Conservation (phyloP, 2,888 invertebrate genomes). For the Acleris cristana region DNA sequence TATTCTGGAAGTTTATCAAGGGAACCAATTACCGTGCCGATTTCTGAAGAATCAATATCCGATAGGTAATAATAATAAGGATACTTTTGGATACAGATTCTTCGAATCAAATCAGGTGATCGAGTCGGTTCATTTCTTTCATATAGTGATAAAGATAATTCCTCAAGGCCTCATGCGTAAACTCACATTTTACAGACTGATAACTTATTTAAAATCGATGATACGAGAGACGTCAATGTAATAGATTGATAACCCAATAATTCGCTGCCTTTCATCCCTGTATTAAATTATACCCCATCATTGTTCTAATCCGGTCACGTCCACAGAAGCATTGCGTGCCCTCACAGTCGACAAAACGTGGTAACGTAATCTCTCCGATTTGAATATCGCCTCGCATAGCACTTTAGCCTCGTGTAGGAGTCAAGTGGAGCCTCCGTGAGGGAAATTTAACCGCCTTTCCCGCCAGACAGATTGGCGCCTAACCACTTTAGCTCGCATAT, state of each 20-base stretch:
- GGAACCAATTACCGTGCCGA: too few relatives aligned
- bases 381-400: slow-evolving; percentile 28
- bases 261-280: slow-evolving; percentile 1
- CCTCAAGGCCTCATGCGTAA: too few relatives aligned
- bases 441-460: slow-evolving; percentile 28
- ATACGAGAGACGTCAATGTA: not conserved
- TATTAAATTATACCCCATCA: slow-evolving; percentile 8
- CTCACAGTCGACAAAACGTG: slow-evolving; percentile 32
- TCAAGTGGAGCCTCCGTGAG: slow-evolving; percentile 26
- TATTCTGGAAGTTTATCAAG: slow-evolving; percentile 53
- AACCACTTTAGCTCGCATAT: slow-evolving; percentile 30
- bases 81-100: too few relatives aligned
- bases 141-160: too few relatives aligned
- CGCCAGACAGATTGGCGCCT: slow-evolving; percentile 47
- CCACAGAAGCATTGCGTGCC: slow-evolving; percentile 15
- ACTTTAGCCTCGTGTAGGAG: slow-evolving; percentile 17
- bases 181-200: too few relatives aligned
- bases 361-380: slow-evolving; percentile 31
- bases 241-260: slow-evolving; percentile 2
- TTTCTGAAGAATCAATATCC: too few relatives aligned
- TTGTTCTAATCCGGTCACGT: slow-evolving; percentile 28
- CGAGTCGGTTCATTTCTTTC: too few relatives aligned
- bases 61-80: too few relatives aligned
- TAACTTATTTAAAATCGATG: too few relatives aligned
- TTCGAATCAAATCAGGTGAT: too few relatives aligned